Evolutionary conservation across 2,888 invertebrate genomes (phyloP).

Genomic region (Autographa gamma): DNA sequence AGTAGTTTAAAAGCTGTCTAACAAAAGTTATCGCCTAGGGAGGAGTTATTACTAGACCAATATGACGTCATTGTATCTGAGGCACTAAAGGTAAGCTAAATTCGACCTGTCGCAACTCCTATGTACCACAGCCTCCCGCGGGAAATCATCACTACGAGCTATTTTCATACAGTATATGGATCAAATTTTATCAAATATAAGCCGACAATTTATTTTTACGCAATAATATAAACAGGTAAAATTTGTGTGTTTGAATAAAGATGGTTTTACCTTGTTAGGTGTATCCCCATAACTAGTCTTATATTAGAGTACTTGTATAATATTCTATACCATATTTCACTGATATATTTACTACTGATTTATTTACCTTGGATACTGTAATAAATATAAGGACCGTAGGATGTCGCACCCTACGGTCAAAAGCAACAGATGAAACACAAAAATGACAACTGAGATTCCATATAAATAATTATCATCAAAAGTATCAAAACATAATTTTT

Average conservation of each 20-base stretch:
- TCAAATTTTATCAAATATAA: conserved; percentile 22
- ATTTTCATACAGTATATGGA: conserved; percentile 59
- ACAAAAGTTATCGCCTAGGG: conserved; percentile 22
- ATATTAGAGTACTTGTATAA: no score
- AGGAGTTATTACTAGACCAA: conserved; percentile 15
- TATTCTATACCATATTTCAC: no score
- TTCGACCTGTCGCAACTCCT: conserved; percentile 51
- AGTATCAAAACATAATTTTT: no score
- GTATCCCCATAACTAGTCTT: no score
- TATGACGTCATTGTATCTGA: conserved; percentile 30
- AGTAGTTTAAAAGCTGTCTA: background rate
- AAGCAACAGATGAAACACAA: no score
- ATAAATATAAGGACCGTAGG: no score
- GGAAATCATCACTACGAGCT: conserved; percentile 69
- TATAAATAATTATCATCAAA: no score
- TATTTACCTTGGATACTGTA: no score
- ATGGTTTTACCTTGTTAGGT: no score
- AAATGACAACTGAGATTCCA: no score
- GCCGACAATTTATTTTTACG: conserved; percentile 2
- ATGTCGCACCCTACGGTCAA: no score
- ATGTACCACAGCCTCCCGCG: conserved; percentile 50
- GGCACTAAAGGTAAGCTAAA: conserved; percentile 56
- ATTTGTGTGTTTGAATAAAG: background rate
- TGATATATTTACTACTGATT: no score
- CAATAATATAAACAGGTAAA: background rate